These are phyloP conservation scores for Addax nasomaculatus DNA, from an alignment of 2,113 vertebrate species.

Conservation along the genomic window DNA sequence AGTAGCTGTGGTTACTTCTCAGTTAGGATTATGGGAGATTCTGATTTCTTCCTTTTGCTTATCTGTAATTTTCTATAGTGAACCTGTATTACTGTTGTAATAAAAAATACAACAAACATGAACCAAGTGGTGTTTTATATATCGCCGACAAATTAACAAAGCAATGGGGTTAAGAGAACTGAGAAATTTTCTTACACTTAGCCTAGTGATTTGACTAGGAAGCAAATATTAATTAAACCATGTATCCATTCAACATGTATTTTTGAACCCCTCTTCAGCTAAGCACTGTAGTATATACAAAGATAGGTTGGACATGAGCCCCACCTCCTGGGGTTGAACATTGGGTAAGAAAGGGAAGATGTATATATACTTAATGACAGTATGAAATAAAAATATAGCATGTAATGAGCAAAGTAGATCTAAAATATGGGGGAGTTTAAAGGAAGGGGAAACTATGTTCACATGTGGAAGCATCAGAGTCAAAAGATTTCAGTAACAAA, in stretches of 20 bases:
- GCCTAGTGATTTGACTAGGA: neutral
- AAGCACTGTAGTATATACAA: neutral
- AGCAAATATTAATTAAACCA: neutral
- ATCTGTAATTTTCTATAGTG: neutral
- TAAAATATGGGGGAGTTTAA: neutral
- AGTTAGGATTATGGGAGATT: neutral
- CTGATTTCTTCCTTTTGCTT: slow-evolving; percentile 33
- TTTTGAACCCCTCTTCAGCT: neutral
- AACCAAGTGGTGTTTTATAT: neutral
- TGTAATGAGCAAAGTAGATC: neutral
- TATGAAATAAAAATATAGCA: neutral
- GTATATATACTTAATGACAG: neutral
- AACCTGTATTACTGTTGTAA: neutral
- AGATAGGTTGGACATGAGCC: neutral
- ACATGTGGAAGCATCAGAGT: neutral
- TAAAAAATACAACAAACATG: neutral
- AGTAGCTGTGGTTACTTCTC: neutral
- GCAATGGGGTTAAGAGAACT: neutral
- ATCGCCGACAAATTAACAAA: neutral
- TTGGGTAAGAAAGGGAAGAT: neutral
- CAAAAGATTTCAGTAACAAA: neutral
- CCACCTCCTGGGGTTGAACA: neutral
- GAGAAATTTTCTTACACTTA: slow-evolving; percentile 6
- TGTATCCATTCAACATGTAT: neutral
- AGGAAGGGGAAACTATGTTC: neutral